These are phyloP conservation scores for Marmota monax DNA, from an alignment of 2,113 vertebrate genomes.

Conservation along the genomic window DNA sequence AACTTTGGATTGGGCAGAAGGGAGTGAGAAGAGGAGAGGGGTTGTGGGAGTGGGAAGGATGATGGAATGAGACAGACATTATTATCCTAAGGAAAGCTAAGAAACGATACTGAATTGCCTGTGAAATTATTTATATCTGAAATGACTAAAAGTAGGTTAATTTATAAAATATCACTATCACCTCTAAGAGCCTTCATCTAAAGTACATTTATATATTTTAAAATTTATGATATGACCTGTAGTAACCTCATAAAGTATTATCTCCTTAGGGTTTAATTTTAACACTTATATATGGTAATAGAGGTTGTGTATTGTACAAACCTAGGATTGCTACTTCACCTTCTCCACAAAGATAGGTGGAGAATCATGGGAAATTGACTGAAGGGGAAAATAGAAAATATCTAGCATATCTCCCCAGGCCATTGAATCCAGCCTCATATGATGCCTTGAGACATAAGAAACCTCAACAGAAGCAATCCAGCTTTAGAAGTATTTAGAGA, in stretches of 20 bases:
- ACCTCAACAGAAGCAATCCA: background rate
- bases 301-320: background rate
- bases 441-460: background rate
- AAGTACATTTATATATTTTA: conserved; percentile 11
- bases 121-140: background rate
- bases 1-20: too few species aligned
- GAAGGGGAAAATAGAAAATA: background rate
- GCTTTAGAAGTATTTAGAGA: background rate
- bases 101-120: background rate
- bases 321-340: background rate
- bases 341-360: background rate
- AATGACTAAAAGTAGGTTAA: background rate
- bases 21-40: too few species aligned
- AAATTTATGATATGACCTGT: background rate
- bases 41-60: too few species aligned
- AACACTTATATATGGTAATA: background rate
- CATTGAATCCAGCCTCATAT: background rate
- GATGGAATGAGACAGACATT: too few species aligned
- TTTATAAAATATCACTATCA: background rate
- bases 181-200: background rate
- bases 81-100: background rate
- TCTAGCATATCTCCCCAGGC: background rate
- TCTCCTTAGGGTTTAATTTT: background rate
- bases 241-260: background rate
- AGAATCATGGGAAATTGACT: background rate